These are phyloP conservation scores for Syngnathus acus DNA, from an alignment of 2,797 vertebrate genomes.

Conservation along the genomic window DNA sequence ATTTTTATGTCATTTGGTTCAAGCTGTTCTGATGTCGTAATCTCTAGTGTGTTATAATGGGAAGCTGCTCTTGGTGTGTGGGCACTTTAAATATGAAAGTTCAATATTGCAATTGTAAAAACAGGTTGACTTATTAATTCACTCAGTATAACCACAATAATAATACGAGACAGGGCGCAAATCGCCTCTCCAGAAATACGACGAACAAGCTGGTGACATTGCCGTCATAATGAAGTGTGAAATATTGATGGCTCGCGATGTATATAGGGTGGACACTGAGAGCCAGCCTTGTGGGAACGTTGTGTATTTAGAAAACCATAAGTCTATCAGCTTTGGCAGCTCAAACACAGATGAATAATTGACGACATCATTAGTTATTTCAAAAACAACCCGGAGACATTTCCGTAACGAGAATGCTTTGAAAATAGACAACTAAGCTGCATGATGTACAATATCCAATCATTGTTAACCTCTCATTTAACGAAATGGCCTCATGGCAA, in stretches of 20 bases:
- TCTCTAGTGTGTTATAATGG: neutral
- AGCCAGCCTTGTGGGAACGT: constrained; percentile 47
- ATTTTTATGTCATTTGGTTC: neutral
- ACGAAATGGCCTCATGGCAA: neutral
- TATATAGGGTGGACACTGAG: constrained; percentile 46
- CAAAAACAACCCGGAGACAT: constrained; percentile 46
- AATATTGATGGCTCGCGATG: constrained; percentile 69
- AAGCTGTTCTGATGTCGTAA: neutral
- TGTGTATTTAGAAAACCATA: constrained; percentile 40
- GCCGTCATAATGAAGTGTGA: constrained; percentile 69
- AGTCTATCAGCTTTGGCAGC: constrained; percentile 47
- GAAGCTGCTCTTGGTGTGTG: neutral
- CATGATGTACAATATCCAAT: constrained; percentile 14
- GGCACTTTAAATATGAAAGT: neutral
- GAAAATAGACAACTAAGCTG: constrained; percentile 42
- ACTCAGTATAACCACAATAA: constrained; percentile 38
- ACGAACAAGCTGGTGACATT: constrained; percentile 57
- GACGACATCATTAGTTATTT: constrained; percentile 61
- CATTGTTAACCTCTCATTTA: constrained; percentile 27
- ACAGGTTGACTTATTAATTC: constrained; percentile 46
- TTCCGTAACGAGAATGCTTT: constrained; percentile 28
- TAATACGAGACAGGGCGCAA: constrained; percentile 22
- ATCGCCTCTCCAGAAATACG: constrained; percentile 49
- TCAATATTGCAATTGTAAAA: neutral
- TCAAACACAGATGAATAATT: constrained; percentile 65